Conservation (phyloP, 2,113 vertebrate species). For the Erpornis zantholeuca region DNA sequence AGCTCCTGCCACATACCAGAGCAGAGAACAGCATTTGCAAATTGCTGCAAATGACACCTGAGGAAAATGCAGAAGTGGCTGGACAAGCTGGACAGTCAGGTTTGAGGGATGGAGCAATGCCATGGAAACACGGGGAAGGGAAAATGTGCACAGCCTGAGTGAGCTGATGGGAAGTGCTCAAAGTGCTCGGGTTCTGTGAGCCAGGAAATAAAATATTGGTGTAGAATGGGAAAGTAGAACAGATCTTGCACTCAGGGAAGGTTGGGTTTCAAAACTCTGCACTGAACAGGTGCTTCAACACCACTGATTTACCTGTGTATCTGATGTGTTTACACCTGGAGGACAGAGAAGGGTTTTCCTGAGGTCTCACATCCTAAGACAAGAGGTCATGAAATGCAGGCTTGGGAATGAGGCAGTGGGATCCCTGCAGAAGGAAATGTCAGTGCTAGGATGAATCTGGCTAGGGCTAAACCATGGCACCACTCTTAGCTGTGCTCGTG, state of each 20-base stretch:
- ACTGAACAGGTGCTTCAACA: neutral
- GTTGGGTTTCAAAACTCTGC: neutral
- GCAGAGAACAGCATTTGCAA: neutral
- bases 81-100: neutral
- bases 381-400: neutral
- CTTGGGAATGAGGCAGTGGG: neutral
- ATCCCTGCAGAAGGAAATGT: neutral
- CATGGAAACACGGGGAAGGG: neutral
- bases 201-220: neutral
- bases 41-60: neutral
- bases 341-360: neutral
- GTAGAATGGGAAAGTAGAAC: neutral
- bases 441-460: neutral
- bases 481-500: neutral
- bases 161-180: neutral
- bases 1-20: neutral
- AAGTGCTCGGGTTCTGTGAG: neutral
- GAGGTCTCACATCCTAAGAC: neutral
- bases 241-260: neutral
- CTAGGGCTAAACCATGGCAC: neutral
- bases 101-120: neutral
- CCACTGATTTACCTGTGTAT: accelerated
- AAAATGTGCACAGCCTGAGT: neutral
- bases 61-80: neutral
- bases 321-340: neutral